Base-by-base conservation (phyloP, 2,113 vertebrate genomes). In the Nestor notabilis region DNA sequence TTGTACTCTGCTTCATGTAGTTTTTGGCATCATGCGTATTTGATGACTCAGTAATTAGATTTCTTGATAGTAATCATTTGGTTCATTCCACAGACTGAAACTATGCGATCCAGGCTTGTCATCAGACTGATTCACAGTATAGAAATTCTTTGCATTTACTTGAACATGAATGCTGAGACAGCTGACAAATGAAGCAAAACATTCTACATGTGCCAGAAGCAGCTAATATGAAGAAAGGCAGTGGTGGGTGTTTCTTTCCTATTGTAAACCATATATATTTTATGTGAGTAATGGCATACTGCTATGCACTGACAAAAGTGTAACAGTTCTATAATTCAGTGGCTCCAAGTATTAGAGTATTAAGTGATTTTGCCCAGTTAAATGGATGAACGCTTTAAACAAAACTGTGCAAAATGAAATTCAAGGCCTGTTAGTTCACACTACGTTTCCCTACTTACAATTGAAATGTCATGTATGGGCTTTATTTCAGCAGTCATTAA, bases 1-100 rank as follows among this genome's bases (percentile, higher is more conserved):
- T 98, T 98, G 97, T 98, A 97, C 95, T 90, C 83, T 21, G 93
- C 94, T 94, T 71, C 82, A 71, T 95, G 98, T 95, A 96, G 96
- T 81, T 97, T 95, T 93, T 96, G 98, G 98, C 95, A 93, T 95
- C 89, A 28, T 37, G 44, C 60, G 17, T 61, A 78, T 93, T 31
- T 95, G 97, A 85, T 88, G 95, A 96, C 95, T 92, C 43, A 82
- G 27, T 97, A 87, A 92, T 95, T 94, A 95, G 79, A 20, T 46
- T 92, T 91, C 94, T 94, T n/a, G 50, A 92, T 94, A 95, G 86
- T 75, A 44, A 95, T 97, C 90, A 80, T 95, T 97, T 96, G 97
- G 97, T 98, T 96, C 97, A 97, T 97, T 97, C 90, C 97, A 85
- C 91, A 97, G 98, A 90, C 89, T 89, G 56, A 71, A 71, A 74